A percentile compares a stretch with the other conserved stretches of the same genome.
These are phyloP conservation scores for Gryon sp. DNA, from an alignment of 1,140 invertebrate genomes.

Conservation along the genomic window DNA sequence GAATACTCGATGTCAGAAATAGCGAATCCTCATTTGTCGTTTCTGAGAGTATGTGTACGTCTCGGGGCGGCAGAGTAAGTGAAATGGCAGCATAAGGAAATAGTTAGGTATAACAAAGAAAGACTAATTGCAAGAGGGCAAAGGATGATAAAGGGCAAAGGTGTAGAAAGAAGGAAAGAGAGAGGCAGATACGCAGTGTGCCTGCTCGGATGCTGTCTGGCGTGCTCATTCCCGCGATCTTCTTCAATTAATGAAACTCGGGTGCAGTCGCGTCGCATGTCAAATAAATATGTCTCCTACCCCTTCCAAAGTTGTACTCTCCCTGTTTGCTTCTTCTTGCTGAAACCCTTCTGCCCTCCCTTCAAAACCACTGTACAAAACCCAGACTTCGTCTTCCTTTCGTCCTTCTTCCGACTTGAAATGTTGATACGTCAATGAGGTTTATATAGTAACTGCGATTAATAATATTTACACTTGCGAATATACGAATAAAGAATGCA, in stretches of 20 bases:
- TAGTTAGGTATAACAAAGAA: constrained; percentile 25
- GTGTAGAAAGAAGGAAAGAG: constrained; percentile 59
- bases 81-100: constrained; percentile 43
- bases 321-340: constrained; percentile 64
- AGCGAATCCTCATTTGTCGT: constrained; percentile 77
- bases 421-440: constrained; percentile 34
- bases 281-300: constrained; percentile 80
- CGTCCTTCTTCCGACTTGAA: constrained; percentile 24
- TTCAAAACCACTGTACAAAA: constrained; percentile 59
- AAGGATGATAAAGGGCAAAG: constrained; percentile 55
- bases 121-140: constrained; percentile 48
- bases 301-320: constrained; percentile 52
- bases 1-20: constrained; percentile 77
- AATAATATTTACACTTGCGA: constrained; percentile 25
- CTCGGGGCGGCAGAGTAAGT: constrained; percentile 23
- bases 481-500: too few species aligned
- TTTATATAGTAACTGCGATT: constrained; percentile 30
- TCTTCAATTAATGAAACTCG: constrained; percentile 81
- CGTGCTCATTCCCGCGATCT: constrained; percentile 79
- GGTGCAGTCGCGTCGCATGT: constrained; percentile 80
- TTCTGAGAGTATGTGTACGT: constrained; percentile 70
- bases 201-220: constrained; percentile 75
- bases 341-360: constrained; percentile 61
- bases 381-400: constrained; percentile 33
- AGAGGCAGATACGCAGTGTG: constrained; percentile 58